Conservation (phyloP, 2,113 vertebrate genomes). For the Ceyx cyanopectus region DNA sequence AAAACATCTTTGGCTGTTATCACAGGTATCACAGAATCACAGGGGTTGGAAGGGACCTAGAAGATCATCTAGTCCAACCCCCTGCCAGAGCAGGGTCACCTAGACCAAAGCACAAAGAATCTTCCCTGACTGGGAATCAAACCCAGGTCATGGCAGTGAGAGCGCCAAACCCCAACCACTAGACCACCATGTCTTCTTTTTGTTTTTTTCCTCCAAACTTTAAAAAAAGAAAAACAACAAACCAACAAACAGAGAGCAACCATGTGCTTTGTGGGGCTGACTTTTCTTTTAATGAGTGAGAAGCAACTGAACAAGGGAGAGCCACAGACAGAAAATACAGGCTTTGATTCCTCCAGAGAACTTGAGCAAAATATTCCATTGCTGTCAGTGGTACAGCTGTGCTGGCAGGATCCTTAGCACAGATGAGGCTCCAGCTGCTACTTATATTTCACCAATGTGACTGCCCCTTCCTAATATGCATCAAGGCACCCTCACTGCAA, state of each 20-base stretch:
- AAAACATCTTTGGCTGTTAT: constrained; percentile 13
- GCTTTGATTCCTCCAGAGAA: constrained; percentile 66
- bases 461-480: background rate
- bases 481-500: background rate
- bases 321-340: constrained; percentile 36
- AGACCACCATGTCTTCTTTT: no score
- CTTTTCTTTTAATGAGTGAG: background rate
- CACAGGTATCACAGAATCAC: no score
- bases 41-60: no score
- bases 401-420: constrained; percentile 41
- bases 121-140: no score
- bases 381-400: constrained; percentile 67
- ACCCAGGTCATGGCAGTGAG: no score
- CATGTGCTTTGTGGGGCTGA: constrained; percentile 9
- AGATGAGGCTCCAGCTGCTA: background rate
- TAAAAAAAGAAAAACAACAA: no score
- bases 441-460: background rate
- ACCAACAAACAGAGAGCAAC: background rate
- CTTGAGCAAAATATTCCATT: constrained; percentile 68
- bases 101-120: no score
- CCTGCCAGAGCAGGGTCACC: no score
- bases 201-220: background rate
- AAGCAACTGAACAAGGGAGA: constrained; percentile 10
- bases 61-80: no score
- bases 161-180: no score